These are phyloP conservation scores for Dreissena polymorpha DNA, from an alignment of 1,140 invertebrate genomes.

Conservation along the genomic window DNA sequence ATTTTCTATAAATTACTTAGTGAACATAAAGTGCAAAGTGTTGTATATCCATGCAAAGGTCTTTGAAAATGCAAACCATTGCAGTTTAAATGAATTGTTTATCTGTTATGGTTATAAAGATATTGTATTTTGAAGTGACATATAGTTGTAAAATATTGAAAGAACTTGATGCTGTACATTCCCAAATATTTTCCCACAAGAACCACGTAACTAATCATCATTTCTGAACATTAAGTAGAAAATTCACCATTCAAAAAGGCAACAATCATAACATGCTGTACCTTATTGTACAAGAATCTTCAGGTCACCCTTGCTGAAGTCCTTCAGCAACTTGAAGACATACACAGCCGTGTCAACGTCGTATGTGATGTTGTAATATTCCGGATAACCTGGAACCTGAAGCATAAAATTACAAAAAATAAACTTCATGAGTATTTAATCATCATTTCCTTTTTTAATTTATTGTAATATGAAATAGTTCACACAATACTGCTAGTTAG, in stretches of 20 bases:
- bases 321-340: constrained; percentile 9
- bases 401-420: background rate
- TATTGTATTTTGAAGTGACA: too few relatives aligned
- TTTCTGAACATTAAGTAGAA: too few relatives aligned
- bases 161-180: too few relatives aligned
- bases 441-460: background rate
- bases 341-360: constrained; percentile 20
- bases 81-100: too few relatives aligned
- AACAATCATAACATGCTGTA: too few relatives aligned
- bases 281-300: constrained; percentile 9
- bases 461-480: background rate
- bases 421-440: background rate
- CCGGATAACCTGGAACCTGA: constrained; percentile 28
- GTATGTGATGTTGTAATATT: constrained; percentile 28
- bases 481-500: background rate
- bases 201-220: background rate
- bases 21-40: background rate
- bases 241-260: background rate
- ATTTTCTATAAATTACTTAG: background rate
- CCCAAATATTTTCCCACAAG: background rate
- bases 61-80: background rate
- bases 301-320: constrained; percentile 4
- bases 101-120: too few relatives aligned
- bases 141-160: too few relatives aligned
- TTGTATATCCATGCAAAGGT: background rate